Base-by-base conservation (phyloP, 2,888 invertebrate genomes). In the Pollenia griseotomentosa region DNA sequence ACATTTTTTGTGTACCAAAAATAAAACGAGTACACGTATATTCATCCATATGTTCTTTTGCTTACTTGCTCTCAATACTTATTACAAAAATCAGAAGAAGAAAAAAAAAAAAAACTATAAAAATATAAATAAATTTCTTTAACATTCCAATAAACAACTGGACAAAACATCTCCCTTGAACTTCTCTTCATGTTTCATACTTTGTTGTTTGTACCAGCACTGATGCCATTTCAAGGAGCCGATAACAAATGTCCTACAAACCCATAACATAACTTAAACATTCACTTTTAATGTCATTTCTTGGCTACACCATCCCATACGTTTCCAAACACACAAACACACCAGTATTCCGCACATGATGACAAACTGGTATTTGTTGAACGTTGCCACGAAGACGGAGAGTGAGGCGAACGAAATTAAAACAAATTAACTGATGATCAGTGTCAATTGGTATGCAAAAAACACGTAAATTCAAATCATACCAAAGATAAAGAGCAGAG, bases 401-500 rank as follows among this genome's bases (percentile, higher is more conserved):
- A 78, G 79, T 73, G 77, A 61, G 68, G 57, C 61, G 55, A 63
- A 70, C 33, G 65, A 87, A 87, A 88, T 87, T 84, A 86, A 90
- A 90, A 91, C 91, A 92, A 91, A 91, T 91, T 90, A 92, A 91
- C 91, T 90, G 91, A 91, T 91, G 92, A 91, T 92, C 92, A 92
- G 92, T 91, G 92, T 90, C 92, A 92, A 91, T 87, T 91, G 92
- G 92, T 92, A 91, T 92, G 92, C 92, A 91, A 90, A 88, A 87
- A 87, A 82, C 90, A 92, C 90, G 91, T 92, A 91, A 92, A 92
- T 90, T 85, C 75, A 87, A 83, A 87, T 87, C 86, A 84, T 81
- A 81, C 86, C 86, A 73, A 55, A 66, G 82, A 82, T 77, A 78
- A 79, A 78, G 16, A 70, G 19, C 42, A 71, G 19, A 23, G 10